phyloP scores from a whole-genome alignment of 2,888 invertebrate genomes.

The Andrena praecox region DNA sequence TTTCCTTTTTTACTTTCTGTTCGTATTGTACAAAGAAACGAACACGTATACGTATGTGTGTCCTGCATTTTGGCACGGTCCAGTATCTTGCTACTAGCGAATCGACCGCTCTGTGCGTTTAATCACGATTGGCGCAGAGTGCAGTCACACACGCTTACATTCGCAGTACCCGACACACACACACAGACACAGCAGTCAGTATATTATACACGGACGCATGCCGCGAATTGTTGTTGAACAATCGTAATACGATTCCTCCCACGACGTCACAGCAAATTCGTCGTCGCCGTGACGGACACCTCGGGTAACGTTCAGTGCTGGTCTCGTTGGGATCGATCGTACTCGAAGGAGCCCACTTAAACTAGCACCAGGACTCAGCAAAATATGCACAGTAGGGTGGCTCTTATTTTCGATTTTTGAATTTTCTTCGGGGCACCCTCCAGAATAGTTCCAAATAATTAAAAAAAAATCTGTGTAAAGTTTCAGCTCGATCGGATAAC shows the following conservation, averaged over 20 bases:
- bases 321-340: slow-evolving; percentile 6
- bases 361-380: background rate
- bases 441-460: too few relatives aligned
- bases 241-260: background rate
- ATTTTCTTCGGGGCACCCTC: too few relatives aligned
- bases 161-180: slow-evolving; percentile 38
- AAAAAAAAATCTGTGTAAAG: too few relatives aligned
- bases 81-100: slow-evolving; percentile 48
- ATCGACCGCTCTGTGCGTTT: slow-evolving; percentile 38
- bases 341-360: background rate
- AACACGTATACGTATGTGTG: slow-evolving; percentile 21
- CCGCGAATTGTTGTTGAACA: slow-evolving; percentile 36
- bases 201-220: slow-evolving; percentile 39
- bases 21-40: slow-evolving; percentile 4
- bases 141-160: slow-evolving; percentile 53
- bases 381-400: background rate
- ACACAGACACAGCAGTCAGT: slow-evolving; percentile 17
- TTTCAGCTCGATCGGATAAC: too few relatives aligned
- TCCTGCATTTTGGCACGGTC: slow-evolving; percentile 65
- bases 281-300: slow-evolving; percentile 24
- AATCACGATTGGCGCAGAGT: slow-evolving; percentile 37
- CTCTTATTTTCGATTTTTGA: too few relatives aligned
- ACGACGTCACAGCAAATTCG: slow-evolving; percentile 37
- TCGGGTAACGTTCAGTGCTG: background rate
- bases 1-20: slow-evolving; percentile 26